Evolutionary conservation across 1,140 invertebrate genomes (phyloP).

Genomic region (Gerris buenoi): DNA sequence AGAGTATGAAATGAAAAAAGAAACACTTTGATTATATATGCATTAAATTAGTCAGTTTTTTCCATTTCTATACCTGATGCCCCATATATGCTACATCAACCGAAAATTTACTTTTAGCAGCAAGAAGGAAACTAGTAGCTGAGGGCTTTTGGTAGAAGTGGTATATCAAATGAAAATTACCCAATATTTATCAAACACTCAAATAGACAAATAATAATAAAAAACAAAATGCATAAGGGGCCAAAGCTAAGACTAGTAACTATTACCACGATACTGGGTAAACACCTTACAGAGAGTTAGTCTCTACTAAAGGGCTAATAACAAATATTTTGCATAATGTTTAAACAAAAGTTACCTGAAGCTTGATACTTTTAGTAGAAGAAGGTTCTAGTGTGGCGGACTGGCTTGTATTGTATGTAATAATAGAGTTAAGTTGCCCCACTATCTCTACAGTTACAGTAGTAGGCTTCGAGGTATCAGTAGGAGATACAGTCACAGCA

Average conservation of each 20-base stretch:
- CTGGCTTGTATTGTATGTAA: constrained; percentile 46
- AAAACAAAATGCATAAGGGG: background rate
- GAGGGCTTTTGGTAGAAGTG: no score
- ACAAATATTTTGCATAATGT: no score
- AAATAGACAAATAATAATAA: background rate
- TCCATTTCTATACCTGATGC: no score
- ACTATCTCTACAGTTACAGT: constrained; percentile 53
- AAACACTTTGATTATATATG: no score
- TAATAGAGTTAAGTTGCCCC: constrained; percentile 49
- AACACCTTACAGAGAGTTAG: background rate
- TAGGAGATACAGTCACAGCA: constrained; percentile 45
- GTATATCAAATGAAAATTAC: background rate
- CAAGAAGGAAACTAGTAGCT: no score
- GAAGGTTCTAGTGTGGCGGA: constrained; percentile 48
- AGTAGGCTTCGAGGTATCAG: constrained; percentile 40
- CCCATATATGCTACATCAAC: no score
- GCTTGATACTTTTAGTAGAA: constrained; percentile 46
- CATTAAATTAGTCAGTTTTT: no score
- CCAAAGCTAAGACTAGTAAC: background rate
- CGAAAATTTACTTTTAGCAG: no score
- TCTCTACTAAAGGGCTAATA: no score
- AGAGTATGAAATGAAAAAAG: no score
- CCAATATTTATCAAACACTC: background rate
- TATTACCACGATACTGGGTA: background rate
- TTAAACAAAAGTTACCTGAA: constrained; percentile 41